Base-by-base conservation (phyloP, 2,797 vertebrate species). In the Tenualosa thibaudeaui region DNA sequence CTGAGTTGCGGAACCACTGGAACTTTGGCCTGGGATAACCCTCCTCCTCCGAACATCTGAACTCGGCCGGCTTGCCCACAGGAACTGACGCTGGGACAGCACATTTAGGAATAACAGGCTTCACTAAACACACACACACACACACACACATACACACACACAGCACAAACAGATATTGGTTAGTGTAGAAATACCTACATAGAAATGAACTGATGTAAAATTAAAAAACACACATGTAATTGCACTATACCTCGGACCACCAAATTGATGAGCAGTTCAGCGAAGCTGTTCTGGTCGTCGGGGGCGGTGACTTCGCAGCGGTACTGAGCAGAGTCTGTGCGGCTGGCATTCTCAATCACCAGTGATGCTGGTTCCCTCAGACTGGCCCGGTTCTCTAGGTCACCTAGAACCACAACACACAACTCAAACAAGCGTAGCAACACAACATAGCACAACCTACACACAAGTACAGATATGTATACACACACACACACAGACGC, bases 241-340 rank as follows among this genome's bases (percentile, higher is more conserved):
- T 46, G 46, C 46, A 46, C 46, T 0, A 65, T 13, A 99, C 98
- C 98, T 97, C 97, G 96, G 31, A 99, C 97, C 0, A 96, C 95
- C 1, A 99, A 96, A 84, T 96, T 92, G 87, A 99, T 97, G 82
- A 96, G 91, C 49, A 99, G 96, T 93, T 99, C 98, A 0, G 97
- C 98, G 9, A 99, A 96, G 43, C 95, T 96, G 89, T 96, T 98
- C 0, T 89, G 89, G 89, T 99, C 98, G 0, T 93, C 89, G 0
- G 93, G 93, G 0, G 98, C 98, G 0, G 97, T 97, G 89, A 99
- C 98, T 88, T 99, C 98, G 13, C 98, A 99, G 85, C 98, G 97
- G 81, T 99, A 99, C 0, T 93, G 93, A 3, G 97, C 98, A 0
- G 96, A 97, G 91, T 99, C 98, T 0, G 91, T 95, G 53, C 98